phyloP scores from a whole-genome alignment of 2,113 vertebrate genomes.

The Chaetorhynchus papuensis region DNA sequence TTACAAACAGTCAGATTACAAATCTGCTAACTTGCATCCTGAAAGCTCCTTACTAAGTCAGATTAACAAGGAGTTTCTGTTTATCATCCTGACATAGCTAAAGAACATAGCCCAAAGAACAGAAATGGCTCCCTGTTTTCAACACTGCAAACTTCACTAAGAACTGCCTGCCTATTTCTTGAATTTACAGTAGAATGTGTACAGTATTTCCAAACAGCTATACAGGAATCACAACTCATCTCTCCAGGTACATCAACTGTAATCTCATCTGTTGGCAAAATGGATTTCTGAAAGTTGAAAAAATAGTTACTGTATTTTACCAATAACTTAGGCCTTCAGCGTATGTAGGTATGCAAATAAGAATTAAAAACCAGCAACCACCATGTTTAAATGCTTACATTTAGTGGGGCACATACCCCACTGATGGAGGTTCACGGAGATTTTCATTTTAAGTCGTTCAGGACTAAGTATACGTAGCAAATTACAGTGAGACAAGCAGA shows the following conservation, averaged over 20 bases:
- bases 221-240: not conserved
- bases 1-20: conserved; percentile 61
- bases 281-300: not conserved
- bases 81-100: not conserved
- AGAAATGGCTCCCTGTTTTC: not conserved
- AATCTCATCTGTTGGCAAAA: not conserved
- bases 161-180: not conserved
- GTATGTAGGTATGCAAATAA: not conserved
- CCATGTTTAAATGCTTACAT: not conserved
- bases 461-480: not conserved
- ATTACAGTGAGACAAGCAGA: not conserved
- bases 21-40: conserved; percentile 45
- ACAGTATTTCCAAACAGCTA: not conserved
- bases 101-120: not conserved
- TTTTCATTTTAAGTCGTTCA: not conserved
- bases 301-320: not conserved
- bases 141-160: not conserved
- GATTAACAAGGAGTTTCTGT: conserved; percentile 43
- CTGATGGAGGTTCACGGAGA: fast-evolving
- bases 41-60: conserved; percentile 54
- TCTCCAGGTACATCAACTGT: not conserved
- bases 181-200: not conserved
- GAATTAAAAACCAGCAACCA: not conserved
- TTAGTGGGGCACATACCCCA: not conserved
- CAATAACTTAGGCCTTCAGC: not conserved